A percentile compares a stretch with the other conserved stretches of the same genome.
phyloP scores from a whole-genome alignment of 2,113 vertebrate species.

The Holacanthus passer region DNA sequence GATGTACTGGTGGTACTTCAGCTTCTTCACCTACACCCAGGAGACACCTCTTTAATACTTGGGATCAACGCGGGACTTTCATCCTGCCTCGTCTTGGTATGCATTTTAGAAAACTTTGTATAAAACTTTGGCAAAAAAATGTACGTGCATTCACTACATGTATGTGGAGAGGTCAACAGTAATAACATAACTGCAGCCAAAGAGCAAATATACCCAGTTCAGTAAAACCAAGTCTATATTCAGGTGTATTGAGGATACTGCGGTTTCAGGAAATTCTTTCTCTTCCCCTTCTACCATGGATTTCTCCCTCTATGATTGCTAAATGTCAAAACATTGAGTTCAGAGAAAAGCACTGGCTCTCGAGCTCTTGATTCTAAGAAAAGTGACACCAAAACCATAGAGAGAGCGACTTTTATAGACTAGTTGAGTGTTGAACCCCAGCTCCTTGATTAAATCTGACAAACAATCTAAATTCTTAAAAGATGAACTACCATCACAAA shows the following conservation, averaged over 20 bases:
- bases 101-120: not conserved
- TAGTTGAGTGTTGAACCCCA: not conserved
- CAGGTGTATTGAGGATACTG: not conserved
- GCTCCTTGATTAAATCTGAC: not conserved
- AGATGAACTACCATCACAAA: not conserved
- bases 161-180: not conserved
- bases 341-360: not conserved
- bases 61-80: not conserved
- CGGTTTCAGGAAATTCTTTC: not conserved
- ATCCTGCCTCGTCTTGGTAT: not conserved
- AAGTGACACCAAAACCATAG: conserved; percentile 21
- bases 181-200: not conserved
- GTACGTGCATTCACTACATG: not conserved
- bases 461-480: not conserved
- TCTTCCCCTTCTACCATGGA: conserved; percentile 23
- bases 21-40: conserved; percentile 89
- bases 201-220: not conserved
- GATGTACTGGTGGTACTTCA: conserved; percentile 99
- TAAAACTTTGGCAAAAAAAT: not conserved
- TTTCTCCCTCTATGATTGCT: conserved; percentile 5
- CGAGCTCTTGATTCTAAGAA: not conserved
- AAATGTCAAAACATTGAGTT: conserved; percentile 23
- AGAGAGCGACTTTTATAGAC: not conserved
- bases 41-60: not conserved
- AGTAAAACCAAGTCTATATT: not conserved